Percentiles rank a stretch among this genome's conserved stretches.
Conservation (phyloP, 1,140 invertebrate genomes). For the Cotesia chilonis region DNA sequence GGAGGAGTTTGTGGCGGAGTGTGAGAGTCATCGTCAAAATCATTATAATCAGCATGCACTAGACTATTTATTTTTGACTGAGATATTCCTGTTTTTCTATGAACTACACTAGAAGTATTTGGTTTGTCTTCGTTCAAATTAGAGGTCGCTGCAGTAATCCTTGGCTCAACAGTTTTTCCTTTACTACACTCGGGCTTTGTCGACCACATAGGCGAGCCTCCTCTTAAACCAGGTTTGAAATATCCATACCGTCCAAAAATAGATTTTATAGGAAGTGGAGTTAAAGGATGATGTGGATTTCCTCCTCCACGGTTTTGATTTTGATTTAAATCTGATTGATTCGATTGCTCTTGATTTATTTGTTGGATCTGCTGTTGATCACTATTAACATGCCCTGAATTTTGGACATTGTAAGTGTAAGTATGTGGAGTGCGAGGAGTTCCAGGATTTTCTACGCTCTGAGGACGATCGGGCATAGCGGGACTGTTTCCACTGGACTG, state of each 20-base stretch:
- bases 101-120: constrained; percentile 65
- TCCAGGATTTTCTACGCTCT: constrained; percentile 69
- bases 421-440: constrained; percentile 66
- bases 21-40: constrained; percentile 72
- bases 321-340: constrained; percentile 51
- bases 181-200: constrained; percentile 60
- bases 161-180: constrained; percentile 60
- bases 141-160: constrained; percentile 39
- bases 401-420: constrained; percentile 50
- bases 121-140: constrained; percentile 55
- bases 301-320: constrained; percentile 59
- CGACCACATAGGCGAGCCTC: constrained; percentile 79
- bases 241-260: constrained; percentile 67
- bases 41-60: constrained; percentile 72
- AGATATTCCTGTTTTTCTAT: constrained; percentile 62
- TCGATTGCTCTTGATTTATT: constrained; percentile 44
- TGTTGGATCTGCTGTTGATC: constrained; percentile 55
- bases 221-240: constrained; percentile 73
- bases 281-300: constrained; percentile 65
- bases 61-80: constrained; percentile 68
- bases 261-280: constrained; percentile 65
- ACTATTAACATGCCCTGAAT: constrained; percentile 52
- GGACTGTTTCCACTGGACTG: constrained; percentile 69
- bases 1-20: constrained; percentile 70
- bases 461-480: constrained; percentile 67